phyloP scores from a whole-genome alignment of 2,888 invertebrate species.

The Amitus sp. region DNA sequence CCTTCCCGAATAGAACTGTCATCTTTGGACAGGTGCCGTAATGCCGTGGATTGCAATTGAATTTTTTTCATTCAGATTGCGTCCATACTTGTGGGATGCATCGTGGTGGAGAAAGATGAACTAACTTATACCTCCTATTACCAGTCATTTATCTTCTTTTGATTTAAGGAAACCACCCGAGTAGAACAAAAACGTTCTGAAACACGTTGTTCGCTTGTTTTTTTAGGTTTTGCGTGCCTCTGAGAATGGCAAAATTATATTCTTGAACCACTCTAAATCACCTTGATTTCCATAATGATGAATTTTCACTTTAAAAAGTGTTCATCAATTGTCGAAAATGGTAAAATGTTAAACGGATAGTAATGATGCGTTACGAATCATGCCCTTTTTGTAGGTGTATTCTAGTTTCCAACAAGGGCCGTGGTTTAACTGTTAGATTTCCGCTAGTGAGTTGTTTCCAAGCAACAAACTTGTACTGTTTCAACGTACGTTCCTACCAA shows the following conservation, averaged over 20 bases:
- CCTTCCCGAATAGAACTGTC: no score
- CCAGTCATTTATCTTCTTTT: background rate
- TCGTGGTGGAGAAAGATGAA: no score
- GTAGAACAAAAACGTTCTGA: no score
- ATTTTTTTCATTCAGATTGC: no score
- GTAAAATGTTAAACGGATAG: background rate
- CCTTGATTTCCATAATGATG: background rate
- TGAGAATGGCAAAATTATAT: background rate
- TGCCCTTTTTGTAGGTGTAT: no score
- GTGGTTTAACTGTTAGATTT: slow-evolving; percentile 4
- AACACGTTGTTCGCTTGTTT: no score
- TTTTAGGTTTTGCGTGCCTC: background rate
- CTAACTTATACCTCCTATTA: no score
- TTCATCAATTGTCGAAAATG: background rate
- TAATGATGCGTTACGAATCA: no score
- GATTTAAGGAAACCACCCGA: background rate
- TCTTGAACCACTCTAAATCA: background rate
- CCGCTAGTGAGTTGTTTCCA: slow-evolving; percentile 12
- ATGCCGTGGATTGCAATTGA: no score
- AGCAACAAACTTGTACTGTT: slow-evolving; percentile 17
- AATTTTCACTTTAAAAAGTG: background rate
- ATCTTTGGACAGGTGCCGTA: no score
- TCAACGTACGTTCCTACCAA: slow-evolving; percentile 9
- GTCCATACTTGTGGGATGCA: no score
- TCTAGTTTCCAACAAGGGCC: background rate